Percentiles rank a stretch among this genome's conserved stretches.
Evolutionary conservation across 2,113 vertebrate species (phyloP).

Genomic region (Channa maculata): DNA sequence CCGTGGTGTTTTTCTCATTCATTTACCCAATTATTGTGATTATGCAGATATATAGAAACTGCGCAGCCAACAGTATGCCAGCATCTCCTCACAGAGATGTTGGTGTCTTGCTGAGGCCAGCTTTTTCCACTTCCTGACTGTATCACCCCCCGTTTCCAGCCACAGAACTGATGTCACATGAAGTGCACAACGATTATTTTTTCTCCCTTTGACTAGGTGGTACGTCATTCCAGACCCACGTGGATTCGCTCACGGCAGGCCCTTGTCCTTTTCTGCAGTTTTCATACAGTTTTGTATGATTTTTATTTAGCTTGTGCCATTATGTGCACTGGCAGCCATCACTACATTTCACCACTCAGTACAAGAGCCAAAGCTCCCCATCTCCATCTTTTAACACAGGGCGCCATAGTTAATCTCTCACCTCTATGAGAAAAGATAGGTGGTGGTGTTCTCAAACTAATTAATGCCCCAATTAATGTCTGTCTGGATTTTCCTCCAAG

Average conservation of each 20-base stretch:
- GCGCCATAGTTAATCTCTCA: conserved; percentile 59
- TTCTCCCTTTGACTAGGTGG: conserved; percentile 8
- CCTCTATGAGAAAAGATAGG: conserved; percentile 65
- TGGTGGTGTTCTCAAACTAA: conserved; percentile 76
- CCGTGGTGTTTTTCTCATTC: conserved; percentile 53
- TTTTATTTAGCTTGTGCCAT: conserved; percentile 42
- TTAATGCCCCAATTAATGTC: conserved; percentile 73
- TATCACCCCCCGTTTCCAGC: background rate
- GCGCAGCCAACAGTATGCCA: conserved; percentile 12
- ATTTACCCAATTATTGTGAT: conserved; percentile 63
- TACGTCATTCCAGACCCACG: conserved; percentile 35
- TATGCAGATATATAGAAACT: conserved; percentile 46
- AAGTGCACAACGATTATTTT: background rate
- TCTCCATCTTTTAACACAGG: conserved; percentile 43
- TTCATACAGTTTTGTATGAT: conserved; percentile 75
- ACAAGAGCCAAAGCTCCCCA: conserved; percentile 36
- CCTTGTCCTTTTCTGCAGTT: conserved; percentile 57
- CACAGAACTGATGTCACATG: conserved; percentile 4
- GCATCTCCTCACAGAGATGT: background rate
- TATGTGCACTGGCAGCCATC: conserved; percentile 14
- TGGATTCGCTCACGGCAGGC: conserved; percentile 58
- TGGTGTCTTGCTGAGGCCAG: conserved; percentile 5
- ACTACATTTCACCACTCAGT: conserved; percentile 46
- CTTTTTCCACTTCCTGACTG: conserved; percentile 3
- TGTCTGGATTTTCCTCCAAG: conserved; percentile 61